A percentile compares a stretch with the other conserved stretches of the same genome.
These are phyloP conservation scores for Delphinapterus leucas DNA, from an alignment of 2,113 vertebrate genomes.

Conservation along the genomic window DNA sequence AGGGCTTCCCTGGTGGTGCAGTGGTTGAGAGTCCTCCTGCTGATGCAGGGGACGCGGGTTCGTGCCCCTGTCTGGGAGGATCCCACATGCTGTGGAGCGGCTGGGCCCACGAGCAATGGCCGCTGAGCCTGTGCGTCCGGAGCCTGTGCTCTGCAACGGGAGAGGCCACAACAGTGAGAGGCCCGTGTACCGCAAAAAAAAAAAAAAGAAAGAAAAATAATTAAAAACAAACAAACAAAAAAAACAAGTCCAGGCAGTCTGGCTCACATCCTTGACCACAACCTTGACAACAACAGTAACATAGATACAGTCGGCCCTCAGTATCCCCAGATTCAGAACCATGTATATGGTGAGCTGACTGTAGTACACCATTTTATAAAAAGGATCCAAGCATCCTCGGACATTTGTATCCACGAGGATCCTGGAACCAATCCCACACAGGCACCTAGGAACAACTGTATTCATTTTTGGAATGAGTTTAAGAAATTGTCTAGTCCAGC, in stretches of 20 bases:
- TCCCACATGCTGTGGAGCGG: too few species aligned
- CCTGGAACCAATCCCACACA: rapidly evolving
- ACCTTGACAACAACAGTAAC: not conserved
- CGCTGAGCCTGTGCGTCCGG: too few species aligned
- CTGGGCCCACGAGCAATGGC: too few species aligned
- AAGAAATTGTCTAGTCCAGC: not conserved
- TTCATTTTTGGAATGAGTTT: not conserved
- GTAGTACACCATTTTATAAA: not conserved
- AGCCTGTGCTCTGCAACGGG: too few species aligned
- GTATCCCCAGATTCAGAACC: not conserved
- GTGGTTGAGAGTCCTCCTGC: too few species aligned
- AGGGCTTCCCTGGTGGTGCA: too few species aligned
- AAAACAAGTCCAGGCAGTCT: not conserved
- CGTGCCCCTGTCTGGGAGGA: too few species aligned
- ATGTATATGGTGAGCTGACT: not conserved
- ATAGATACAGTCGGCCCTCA: not conserved
- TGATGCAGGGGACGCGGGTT: too few species aligned
- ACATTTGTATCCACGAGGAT: not conserved
- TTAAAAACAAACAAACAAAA: not conserved
- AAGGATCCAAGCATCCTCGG: not conserved
- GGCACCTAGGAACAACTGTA: not conserved
- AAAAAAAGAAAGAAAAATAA: too few species aligned
- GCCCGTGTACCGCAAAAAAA: too few species aligned
- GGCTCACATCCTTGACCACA: not conserved
- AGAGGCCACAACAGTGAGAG: too few species aligned